A percentile compares a stretch with the other conserved stretches of the same genome.
Conservation (phyloP, 2,797 vertebrate genomes). For the Lerista edwardsae region DNA sequence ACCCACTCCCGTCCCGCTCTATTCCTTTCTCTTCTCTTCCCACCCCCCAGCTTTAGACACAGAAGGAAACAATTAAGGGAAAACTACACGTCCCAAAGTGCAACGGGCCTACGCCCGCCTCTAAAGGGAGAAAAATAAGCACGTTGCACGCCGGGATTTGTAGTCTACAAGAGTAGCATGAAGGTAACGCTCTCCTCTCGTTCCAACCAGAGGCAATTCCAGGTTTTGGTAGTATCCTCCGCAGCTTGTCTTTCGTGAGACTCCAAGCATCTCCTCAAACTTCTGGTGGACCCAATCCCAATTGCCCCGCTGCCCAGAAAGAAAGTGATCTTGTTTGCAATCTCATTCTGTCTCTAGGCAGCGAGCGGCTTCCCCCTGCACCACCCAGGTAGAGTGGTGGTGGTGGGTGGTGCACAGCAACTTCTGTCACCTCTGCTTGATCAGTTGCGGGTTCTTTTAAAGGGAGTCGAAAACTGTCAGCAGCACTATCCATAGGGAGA, state of each 20-base stretch:
- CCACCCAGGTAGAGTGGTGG: too few relatives aligned
- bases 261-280: neutral
- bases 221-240: too few relatives aligned
- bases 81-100: slow-evolving; percentile 55
- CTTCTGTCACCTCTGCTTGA: too few relatives aligned
- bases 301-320: neutral
- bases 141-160: neutral
- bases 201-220: neutral
- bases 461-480: too few relatives aligned
- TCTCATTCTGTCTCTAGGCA: too few relatives aligned
- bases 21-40: neutral
- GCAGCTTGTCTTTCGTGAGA: neutral
- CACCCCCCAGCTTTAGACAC: neutral
- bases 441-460: too few relatives aligned
- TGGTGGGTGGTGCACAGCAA: too few relatives aligned
- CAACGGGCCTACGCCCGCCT: neutral
- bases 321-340: too few relatives aligned
- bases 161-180: neutral
- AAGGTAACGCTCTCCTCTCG: too few relatives aligned
- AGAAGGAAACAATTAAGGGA: neutral
- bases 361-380: neutral
- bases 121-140: neutral
- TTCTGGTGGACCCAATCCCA: neutral
- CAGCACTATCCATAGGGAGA: too few relatives aligned
- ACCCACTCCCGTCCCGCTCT: neutral